A percentile compares a stretch with the other conserved stretches of the same genome.
These are phyloP conservation scores for Ormyrus pomaceus DNA, from an alignment of 2,888 invertebrate genomes.

Conservation along the genomic window DNA sequence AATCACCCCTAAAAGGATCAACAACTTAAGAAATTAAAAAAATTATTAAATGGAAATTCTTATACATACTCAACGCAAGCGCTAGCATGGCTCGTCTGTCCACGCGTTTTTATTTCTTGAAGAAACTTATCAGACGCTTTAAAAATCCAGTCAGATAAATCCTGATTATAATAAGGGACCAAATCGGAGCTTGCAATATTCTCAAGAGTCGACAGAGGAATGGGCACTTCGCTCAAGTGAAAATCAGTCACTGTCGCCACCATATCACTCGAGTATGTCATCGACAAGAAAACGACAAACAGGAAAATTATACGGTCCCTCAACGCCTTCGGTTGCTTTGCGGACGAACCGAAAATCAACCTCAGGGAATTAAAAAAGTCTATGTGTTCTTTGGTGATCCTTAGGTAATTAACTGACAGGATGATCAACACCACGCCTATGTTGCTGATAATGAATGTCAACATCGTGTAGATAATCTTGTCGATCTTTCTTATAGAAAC, in stretches of 20 bases:
- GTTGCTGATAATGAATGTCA: neutral
- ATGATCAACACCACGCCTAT: neutral
- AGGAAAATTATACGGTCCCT: conserved; percentile 35
- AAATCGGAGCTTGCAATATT: conserved; percentile 16
- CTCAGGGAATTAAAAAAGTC: neutral
- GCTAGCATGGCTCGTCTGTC: neutral
- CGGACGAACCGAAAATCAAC: conserved; percentile 12
- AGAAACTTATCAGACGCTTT: neutral
- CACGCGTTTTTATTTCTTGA: neutral
- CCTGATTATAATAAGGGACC: conserved; percentile 1
- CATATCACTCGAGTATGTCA: conserved; percentile 26
- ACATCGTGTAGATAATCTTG: neutral
- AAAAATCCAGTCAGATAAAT: conserved; percentile 21
- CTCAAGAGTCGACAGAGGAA: conserved; percentile 2
- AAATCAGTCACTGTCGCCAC: conserved; percentile 30
- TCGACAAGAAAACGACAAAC: conserved; percentile 20
- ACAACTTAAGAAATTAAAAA: neutral
- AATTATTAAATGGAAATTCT: neutral
- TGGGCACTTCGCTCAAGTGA: neutral
- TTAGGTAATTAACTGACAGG: neutral
- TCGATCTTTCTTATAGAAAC: neutral
- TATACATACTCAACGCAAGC: conserved; percentile 30
- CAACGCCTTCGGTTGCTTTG: neutral
- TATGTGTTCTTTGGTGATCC: neutral
- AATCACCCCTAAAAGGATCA: neutral